phyloP scores from a whole-genome alignment of 1,140 invertebrate species.

The Dreissena polymorpha region DNA sequence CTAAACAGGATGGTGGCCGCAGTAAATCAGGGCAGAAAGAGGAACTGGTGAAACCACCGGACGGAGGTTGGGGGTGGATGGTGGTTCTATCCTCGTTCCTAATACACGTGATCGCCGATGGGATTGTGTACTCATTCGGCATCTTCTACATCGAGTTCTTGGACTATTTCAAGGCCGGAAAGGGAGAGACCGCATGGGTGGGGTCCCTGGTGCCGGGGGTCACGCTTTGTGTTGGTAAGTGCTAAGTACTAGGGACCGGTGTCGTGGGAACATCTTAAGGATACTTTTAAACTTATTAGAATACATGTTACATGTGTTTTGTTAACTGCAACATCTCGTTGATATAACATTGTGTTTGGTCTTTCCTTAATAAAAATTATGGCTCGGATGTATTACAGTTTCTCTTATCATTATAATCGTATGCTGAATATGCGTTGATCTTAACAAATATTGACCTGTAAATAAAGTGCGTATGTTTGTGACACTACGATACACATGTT shows the following conservation, averaged over 20 bases:
- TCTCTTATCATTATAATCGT: no score
- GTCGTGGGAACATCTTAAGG: no score
- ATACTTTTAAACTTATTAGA: no score
- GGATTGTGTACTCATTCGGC: conserved; percentile 82
- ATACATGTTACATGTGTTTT: no score
- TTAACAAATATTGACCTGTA: no score
- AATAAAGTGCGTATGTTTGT: no score
- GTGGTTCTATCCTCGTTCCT: conserved; percentile 97
- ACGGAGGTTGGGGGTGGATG: conserved; percentile 90
- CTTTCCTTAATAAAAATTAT: no score
- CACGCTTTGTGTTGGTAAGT: conserved; percentile 73
- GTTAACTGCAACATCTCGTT: no score
- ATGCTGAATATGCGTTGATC: no score
- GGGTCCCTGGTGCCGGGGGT: conserved; percentile 76
- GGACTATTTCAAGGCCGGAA: conserved; percentile 90
- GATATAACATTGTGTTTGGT: no score
- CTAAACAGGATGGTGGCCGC: neutral
- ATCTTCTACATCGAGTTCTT: conserved; percentile 85
- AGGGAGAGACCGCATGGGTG: conserved; percentile 92
- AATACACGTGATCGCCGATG: conserved; percentile 99
- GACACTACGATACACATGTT: no score
- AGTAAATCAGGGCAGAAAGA: neutral
- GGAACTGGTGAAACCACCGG: conserved; percentile 54
- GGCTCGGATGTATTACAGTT: no score
- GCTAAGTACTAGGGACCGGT: neutral